phyloP scores from a whole-genome alignment of 2,888 invertebrate genomes.

The Synanthedon formicaeformis region DNA sequence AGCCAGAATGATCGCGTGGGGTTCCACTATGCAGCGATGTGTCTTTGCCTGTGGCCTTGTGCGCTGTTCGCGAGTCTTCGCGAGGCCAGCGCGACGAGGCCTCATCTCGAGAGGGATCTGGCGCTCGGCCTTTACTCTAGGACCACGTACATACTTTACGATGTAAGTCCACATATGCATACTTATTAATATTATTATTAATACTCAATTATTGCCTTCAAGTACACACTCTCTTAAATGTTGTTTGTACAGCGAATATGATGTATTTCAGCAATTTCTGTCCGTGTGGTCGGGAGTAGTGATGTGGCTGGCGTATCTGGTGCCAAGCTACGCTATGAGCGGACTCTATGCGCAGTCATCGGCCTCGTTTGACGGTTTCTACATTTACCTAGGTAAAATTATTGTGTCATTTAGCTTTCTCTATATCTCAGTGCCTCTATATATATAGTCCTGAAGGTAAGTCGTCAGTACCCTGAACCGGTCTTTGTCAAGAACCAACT shows the following conservation, averaged over 20 bases:
- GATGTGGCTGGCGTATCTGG: constrained; percentile 85
- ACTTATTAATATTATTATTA: no score
- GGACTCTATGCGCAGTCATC: constrained; percentile 80
- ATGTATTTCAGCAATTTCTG: constrained; percentile 74
- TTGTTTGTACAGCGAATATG: no score
- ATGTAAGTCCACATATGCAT: constrained; percentile 66
- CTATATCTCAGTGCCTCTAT: neutral
- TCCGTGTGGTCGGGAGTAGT: constrained; percentile 83
- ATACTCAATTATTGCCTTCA: neutral
- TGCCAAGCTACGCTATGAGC: constrained; percentile 91
- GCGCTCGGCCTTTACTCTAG: constrained; percentile 84
- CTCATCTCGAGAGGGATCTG: constrained; percentile 83
- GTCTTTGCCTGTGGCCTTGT: constrained; percentile 83
- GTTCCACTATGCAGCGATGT: constrained; percentile 87
- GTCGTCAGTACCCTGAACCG: no score
- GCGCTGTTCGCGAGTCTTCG: constrained; percentile 73
- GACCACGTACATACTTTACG: constrained; percentile 81
- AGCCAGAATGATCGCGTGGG: constrained; percentile 83
- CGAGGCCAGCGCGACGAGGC: constrained; percentile 68
- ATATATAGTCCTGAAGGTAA: no score
- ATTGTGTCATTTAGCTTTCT: no score
- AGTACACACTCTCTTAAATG: neutral
- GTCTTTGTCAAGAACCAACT: no score
- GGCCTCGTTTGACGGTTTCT: constrained; percentile 76
- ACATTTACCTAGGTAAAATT: constrained; percentile 73